Base-by-base conservation (phyloP, 1,140 invertebrate genomes). In the Oedothorax gibbosus region DNA sequence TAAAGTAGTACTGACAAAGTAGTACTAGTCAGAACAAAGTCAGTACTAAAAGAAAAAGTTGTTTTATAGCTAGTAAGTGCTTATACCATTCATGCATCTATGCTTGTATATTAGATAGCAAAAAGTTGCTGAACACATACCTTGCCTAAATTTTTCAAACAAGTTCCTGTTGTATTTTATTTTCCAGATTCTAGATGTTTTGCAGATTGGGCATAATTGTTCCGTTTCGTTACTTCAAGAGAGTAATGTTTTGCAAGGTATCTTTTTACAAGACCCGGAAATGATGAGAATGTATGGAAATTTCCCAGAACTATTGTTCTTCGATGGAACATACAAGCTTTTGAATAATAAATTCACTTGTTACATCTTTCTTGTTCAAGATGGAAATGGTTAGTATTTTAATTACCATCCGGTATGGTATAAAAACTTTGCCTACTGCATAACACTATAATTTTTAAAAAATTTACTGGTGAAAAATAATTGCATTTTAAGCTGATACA, bases 311-410 rank as follows among this genome's bases (percentile, higher is more conserved):
- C 35, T 80, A 18, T 54, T 80, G 7, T 68, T 80, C 21, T 21
- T 62, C 18, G 76, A 78, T 18, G 56, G 54, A 65, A 78, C 76
- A 8, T 80, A 68, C 65, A 80, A 80, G 65, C 20, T 68, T 15
- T 14, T 72, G 15, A 51, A 72, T 7, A 72, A 72, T 18, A 72
- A 72, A 4, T 72, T 50, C 18, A 72, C 69, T 15, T 72, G 49
- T 53, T 72, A 72, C 18, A 53, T 72, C 14, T 72, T 50, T 72
- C 69, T 72, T 11, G 18, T 72, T 4, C 12, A 72, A 51, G 69
- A 72, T 72, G 69, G 69, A 35, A 72, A 72, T 51, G 69, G 69
- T 35, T 51, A 12, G 69, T 72, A 14, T 68, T 68, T 18, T 18
- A n/a, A n/a, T n/a, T n/a, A n/a, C n/a, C n/a, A n/a, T n/a, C n/a